Evolutionary conservation across 2,888 invertebrate species (phyloP).

Genomic region (Pristionchus mayeri): DNA sequence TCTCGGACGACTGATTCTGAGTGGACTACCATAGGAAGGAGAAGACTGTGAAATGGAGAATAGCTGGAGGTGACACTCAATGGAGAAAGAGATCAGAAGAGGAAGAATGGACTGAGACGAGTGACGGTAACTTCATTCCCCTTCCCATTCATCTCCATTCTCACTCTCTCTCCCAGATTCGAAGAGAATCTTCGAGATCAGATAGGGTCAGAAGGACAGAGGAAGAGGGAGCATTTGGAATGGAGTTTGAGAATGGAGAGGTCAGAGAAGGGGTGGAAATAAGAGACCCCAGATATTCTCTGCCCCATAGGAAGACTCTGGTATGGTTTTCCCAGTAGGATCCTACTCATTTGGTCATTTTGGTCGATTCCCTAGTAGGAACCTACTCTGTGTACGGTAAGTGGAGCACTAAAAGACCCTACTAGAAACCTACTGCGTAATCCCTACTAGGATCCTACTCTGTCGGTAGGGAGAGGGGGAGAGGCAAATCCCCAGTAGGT

Average conservation of each 20-base stretch:
- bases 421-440: no score
- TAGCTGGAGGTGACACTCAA: neutral
- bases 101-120: no score
- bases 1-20: neutral
- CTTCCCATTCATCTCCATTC: neutral
- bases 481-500: no score
- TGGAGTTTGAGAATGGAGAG: constrained; percentile 2
- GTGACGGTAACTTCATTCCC: neutral
- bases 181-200: neutral
- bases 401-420: no score
- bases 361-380: no score
- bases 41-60: neutral
- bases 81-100: neutral
- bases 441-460: no score
- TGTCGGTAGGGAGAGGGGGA: no score
- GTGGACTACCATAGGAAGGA: neutral
- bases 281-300: neutral
- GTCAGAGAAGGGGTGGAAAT: neutral
- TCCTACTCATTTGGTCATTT: no score
- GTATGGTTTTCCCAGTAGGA: no score
- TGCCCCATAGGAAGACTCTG: no score
- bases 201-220: neutral
- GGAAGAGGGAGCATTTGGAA: neutral
- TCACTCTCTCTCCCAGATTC: neutral
- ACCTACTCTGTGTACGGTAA: no score